Evolutionary conservation across 2,113 vertebrate genomes (phyloP).

Genomic region (Siniperca chuatsi): DNA sequence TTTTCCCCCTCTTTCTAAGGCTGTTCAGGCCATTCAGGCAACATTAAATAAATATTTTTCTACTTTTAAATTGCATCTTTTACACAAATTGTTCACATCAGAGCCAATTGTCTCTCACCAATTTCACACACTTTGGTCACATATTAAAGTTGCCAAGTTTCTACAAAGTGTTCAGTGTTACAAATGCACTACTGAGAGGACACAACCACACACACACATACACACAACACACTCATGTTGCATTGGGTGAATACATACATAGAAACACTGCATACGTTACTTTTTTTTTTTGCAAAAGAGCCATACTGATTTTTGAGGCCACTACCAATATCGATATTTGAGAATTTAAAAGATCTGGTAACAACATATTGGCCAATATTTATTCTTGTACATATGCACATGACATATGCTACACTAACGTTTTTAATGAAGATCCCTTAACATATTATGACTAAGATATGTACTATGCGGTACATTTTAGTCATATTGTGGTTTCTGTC

Average conservation of each 20-base stretch:
- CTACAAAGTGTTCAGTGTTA: constrained; percentile 14
- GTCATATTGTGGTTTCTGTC: neutral
- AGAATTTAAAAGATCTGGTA: neutral
- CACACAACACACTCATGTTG: neutral
- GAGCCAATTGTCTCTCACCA: neutral
- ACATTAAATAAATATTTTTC: neutral
- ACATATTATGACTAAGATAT: neutral
- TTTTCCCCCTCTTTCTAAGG: neutral
- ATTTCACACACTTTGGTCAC: neutral
- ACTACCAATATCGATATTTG: too few relatives aligned
- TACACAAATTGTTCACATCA: neutral
- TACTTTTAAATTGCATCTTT: neutral
- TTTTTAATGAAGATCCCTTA: neutral
- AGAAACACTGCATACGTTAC: neutral
- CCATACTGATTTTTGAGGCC: neutral
- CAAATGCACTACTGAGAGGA: neutral
- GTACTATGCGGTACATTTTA: neutral
- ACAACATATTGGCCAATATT: neutral
- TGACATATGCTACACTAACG: neutral
- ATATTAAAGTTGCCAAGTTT: neutral
- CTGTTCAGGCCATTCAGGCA: neutral
- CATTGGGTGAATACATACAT: neutral
- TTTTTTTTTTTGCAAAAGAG: neutral
- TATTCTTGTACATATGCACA: neutral
- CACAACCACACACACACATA: too few relatives aligned